Evolutionary conservation across 2,113 vertebrate species (phyloP), one percentile per base, ranked within the genome.

Genomic region (Melanerpes aurifrons): DNA sequence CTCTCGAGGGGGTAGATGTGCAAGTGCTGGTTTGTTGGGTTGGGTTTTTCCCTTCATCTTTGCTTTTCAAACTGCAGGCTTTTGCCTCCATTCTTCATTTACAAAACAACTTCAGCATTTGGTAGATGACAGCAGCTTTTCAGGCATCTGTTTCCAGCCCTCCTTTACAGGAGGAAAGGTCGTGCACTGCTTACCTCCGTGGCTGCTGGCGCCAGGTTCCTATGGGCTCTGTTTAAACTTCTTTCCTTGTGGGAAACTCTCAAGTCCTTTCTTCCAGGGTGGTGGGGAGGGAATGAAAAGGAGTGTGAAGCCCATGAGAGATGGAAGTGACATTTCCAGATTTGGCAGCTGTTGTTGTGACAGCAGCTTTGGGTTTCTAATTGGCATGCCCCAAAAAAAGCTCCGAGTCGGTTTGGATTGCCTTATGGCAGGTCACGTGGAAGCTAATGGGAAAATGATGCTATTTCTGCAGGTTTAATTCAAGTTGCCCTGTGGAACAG

Each of bases 311-410:
- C 67, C 93, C 90, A 13, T 14, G 69, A 89, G 62, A 0, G 25
- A 92, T 78, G 91, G 83, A 47, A 86, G 32, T 87, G 88, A 35
- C 89, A 77, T 91, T 92, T 91, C 53, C 91, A 90, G 78, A 68
- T 90, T 85, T 83, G 62, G 4, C 96, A 96, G 94, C 94, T 97
- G 96, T 24, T 96, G 92, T 96, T 95, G 72, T 94, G 93, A 96
- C 95, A 95, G 70, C 59, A 59, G 21, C 92, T 64, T 84, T 82
- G 74, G 12, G 53, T 95, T 92, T 59, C 91, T 94, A 95, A 96
- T 92, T 97, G 95, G 64, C 7, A 0, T 47, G 64, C 58, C 92
- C 56, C 56, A 28, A 64, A 90, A 96, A 96, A 90, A 89, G 26
- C 89, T 87, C 77, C 4, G 3, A 93, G 59, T 70, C 78, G 26